Percentiles rank a stretch among this genome's conserved stretches.
phyloP scores from a whole-genome alignment of 2,113 vertebrate genomes.

The Macrotus californicus region DNA sequence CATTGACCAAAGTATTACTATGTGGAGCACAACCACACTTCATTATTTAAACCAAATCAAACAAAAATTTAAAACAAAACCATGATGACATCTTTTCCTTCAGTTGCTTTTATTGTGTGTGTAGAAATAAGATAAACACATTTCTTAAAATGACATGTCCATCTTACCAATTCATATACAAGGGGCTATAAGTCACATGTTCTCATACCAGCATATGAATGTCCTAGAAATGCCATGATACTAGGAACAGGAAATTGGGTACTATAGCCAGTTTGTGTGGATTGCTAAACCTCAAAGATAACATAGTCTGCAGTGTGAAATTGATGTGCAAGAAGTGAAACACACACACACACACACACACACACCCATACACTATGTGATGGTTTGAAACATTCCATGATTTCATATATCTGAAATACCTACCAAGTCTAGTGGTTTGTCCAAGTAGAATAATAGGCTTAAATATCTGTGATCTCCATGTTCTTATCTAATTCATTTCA shows the following conservation, averaged over 20 bases:
- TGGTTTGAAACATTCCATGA: background rate
- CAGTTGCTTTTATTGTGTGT: background rate
- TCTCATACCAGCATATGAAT: background rate
- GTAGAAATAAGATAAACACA: background rate
- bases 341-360: no score
- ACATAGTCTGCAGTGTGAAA: background rate
- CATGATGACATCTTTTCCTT: background rate
- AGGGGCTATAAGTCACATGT: background rate
- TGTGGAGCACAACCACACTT: background rate
- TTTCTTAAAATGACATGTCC: background rate
- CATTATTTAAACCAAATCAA: background rate
- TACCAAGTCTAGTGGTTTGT: background rate
- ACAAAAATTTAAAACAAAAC: background rate
- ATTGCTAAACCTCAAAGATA: background rate
- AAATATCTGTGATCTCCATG: background rate
- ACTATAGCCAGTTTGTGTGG: background rate
- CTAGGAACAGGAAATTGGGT: background rate
- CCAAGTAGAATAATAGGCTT: background rate
- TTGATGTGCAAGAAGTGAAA: background rate
- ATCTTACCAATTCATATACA: background rate
- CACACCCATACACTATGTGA: background rate
- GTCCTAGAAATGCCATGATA: background rate
- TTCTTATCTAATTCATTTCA: background rate
- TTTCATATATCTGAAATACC: background rate
- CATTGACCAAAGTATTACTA: background rate